Conservation (phyloP, 2,888 invertebrate species). For the Lasioglossum lativentre region DNA sequence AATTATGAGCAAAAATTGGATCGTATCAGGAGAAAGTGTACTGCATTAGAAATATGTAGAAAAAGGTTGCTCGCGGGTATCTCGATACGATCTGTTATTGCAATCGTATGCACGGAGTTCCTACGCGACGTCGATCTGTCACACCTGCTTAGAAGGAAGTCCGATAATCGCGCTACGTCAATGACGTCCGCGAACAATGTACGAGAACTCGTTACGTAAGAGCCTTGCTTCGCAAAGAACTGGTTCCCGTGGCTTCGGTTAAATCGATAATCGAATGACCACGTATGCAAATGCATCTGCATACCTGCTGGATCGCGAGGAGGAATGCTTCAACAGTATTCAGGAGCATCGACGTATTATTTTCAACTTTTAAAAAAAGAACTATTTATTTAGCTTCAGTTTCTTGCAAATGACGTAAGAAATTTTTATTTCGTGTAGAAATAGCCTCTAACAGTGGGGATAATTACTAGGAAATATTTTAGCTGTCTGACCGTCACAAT, state of each 20-base stretch:
- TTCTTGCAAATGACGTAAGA: too few relatives aligned
- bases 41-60: background rate
- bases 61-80: background rate
- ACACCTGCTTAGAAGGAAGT: slow-evolving; percentile 57
- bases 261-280: slow-evolving; percentile 68
- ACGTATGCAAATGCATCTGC: slow-evolving; percentile 20
- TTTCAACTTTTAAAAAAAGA: too few relatives aligned
- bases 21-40: background rate
- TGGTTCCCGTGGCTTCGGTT: slow-evolving; percentile 63
- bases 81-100: background rate
- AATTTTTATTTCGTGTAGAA: too few relatives aligned
- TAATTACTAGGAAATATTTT: too few relatives aligned
- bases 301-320: slow-evolving; percentile 19
- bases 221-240: slow-evolving; percentile 43
- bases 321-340: background rate
- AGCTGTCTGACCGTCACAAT: too few relatives aligned
- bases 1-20: too few relatives aligned
- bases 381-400: too few relatives aligned
- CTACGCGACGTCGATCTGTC: slow-evolving; percentile 34
- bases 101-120: background rate
- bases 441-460: too few relatives aligned
- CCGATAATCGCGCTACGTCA: slow-evolving; percentile 67
- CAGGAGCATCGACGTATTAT: too few relatives aligned
- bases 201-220: slow-evolving; percentile 53
- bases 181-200: slow-evolving; percentile 51